These are phyloP conservation scores for Pseudomyrmex dendroicus DNA, from an alignment of 1,140 invertebrate genomes.

Conservation along the genomic window DNA sequence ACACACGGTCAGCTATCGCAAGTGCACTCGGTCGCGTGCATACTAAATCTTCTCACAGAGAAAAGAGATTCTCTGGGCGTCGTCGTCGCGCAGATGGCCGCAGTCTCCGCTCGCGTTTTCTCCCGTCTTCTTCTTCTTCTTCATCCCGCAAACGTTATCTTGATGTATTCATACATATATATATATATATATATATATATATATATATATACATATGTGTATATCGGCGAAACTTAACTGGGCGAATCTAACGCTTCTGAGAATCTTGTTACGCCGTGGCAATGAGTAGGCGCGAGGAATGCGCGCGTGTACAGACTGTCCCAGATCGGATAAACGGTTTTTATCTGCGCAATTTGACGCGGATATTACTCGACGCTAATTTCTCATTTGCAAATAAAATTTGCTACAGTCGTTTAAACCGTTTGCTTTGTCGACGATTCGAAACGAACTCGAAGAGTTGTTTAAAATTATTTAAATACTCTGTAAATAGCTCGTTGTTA, in stretches of 20 bases:
- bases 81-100: neutral
- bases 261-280: slow-evolving; percentile 1
- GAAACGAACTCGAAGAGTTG: neutral
- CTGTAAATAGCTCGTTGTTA: neutral
- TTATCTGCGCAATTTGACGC: neutral
- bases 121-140: neutral
- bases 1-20: slow-evolving; percentile 18
- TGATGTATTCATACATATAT: neutral
- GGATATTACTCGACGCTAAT: neutral
- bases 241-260: slow-evolving; percentile 6
- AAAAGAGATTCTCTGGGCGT: neutral
- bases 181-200: neutral
- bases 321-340: too few species aligned
- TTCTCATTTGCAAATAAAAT: neutral
- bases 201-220: neutral
- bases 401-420: too few species aligned
- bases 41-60: neutral
- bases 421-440: neutral
- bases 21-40: neutral
- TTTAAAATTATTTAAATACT: neutral
- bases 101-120: neutral
- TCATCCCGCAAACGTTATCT: slow-evolving; percentile 20
- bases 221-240: slow-evolving; percentile 34
- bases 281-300: neutral
- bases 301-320: neutral